These are phyloP conservation scores for Eilema depressum DNA, from an alignment of 2,888 invertebrate genomes.

Conservation along the genomic window DNA sequence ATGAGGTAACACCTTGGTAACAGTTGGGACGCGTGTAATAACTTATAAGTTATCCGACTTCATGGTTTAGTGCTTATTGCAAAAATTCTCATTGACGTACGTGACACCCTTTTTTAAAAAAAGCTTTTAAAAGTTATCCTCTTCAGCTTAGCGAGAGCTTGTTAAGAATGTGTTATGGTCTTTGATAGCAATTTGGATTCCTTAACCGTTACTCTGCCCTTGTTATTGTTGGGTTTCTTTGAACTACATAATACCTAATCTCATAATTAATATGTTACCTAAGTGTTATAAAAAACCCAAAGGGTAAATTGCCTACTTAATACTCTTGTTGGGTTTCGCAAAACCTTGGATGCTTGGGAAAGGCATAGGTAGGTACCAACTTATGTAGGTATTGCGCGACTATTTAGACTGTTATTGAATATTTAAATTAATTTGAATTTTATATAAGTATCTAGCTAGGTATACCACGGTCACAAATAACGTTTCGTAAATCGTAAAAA, in stretches of 20 bases:
- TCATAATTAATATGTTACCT: background rate
- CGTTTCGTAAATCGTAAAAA: too few relatives aligned
- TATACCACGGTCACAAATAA: too few relatives aligned
- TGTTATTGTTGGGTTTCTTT: background rate
- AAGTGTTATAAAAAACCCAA: background rate
- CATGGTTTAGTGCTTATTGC: constrained; percentile 55
- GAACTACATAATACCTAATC: too few relatives aligned
- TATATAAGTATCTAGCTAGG: too few relatives aligned
- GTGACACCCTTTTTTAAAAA: background rate
- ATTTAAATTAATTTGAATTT: background rate
- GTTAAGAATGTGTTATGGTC: background rate
- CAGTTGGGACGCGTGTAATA: constrained; percentile 47
- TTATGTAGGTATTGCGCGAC: background rate
- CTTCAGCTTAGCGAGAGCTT: background rate
- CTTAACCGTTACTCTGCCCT: background rate
- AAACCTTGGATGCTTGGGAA: background rate
- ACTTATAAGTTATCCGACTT: constrained; percentile 55
- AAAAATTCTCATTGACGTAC: constrained; percentile 25
- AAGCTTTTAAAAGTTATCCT: too few relatives aligned
- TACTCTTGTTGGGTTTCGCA: background rate
- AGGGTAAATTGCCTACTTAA: background rate
- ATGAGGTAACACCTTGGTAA: constrained; percentile 62
- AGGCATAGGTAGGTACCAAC: background rate
- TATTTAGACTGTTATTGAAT: background rate
- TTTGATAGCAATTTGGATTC: background rate